Conservation (phyloP, 1,140 invertebrate genomes). For the Atta cephalotes region DNA sequence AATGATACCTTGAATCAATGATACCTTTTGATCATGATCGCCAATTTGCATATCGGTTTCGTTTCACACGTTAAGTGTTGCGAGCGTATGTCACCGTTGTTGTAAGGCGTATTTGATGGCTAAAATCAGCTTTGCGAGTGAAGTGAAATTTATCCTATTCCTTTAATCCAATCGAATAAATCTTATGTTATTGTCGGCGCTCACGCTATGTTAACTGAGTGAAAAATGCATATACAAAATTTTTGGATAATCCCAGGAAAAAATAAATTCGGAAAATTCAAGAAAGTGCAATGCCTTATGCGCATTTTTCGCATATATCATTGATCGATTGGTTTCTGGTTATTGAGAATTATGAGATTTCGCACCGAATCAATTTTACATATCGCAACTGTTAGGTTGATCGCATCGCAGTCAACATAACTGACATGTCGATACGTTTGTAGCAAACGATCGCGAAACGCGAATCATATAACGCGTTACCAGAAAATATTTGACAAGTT, state of each 20-base stretch:
- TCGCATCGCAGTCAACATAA: slow-evolving; percentile 41
- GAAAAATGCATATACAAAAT: slow-evolving; percentile 17
- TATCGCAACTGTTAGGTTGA: slow-evolving; percentile 45
- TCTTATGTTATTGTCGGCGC: slow-evolving; percentile 18
- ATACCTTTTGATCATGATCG: slow-evolving; percentile 31
- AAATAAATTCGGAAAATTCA: slow-evolving; percentile 29
- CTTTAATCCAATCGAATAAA: slow-evolving; percentile 50
- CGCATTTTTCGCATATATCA: not conserved
- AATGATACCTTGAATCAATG: slow-evolving; percentile 9
- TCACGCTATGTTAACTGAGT: slow-evolving; percentile 13
- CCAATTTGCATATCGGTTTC: slow-evolving; percentile 46
- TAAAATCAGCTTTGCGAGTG: slow-evolving; percentile 33
- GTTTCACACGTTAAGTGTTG: slow-evolving; percentile 21
- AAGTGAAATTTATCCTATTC: slow-evolving; percentile 24
- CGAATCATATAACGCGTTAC: slow-evolving; percentile 15
- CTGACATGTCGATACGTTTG: slow-evolving; percentile 47
- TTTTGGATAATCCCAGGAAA: not conserved
- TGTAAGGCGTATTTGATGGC: not conserved
- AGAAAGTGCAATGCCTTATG: not conserved
- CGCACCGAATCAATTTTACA: slow-evolving; percentile 54
- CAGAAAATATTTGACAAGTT: slow-evolving; percentile 57
- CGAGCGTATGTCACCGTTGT: not conserved
- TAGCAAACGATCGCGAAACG: slow-evolving; percentile 26
- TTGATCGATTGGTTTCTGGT: slow-evolving; percentile 34
- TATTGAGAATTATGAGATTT: slow-evolving; percentile 62